Conservation (phyloP, 92 coral and sea anemone genomes). For the Epizoanthus stellaris region DNA sequence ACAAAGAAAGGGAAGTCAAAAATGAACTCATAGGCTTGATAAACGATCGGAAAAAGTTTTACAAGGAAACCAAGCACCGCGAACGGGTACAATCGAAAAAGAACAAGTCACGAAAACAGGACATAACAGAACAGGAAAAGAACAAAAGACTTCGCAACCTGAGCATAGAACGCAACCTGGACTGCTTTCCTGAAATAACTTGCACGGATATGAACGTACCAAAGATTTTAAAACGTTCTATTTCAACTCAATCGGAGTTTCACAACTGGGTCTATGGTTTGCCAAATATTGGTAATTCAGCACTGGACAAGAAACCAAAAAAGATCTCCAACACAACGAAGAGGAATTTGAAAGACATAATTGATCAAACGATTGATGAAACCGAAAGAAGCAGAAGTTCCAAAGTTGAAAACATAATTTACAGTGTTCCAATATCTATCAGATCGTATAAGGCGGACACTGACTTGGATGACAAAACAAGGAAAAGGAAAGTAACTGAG, state of each 20-base stretch:
- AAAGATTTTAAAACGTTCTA: conserved; percentile 67
- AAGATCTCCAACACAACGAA: neutral
- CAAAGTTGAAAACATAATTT: conserved; percentile 63
- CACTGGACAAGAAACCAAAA: neutral
- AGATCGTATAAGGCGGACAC: neutral
- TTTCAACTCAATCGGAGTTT: conserved; percentile 73
- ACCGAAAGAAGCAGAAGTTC: conserved; percentile 44
- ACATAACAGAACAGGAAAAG: conserved; percentile 1
- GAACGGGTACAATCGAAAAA: neutral
- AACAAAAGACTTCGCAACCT: conserved; percentile 48
- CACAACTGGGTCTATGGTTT: conserved; percentile 77
- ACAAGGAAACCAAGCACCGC: conserved; percentile 45
- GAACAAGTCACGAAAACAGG: neutral
- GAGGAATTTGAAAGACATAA: neutral
- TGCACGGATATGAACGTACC: conserved; percentile 74
- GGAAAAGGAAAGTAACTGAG: neutral
- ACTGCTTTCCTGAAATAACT: conserved; percentile 61
- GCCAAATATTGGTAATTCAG: conserved; percentile 53
- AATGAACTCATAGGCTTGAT: conserved; percentile 62
- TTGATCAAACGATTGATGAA: neutral
- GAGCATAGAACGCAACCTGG: conserved; percentile 34
- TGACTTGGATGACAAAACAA: neutral
- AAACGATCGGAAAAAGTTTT: conserved; percentile 62
- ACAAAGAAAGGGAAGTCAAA: conserved; percentile 65
- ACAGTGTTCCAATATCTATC: conserved; percentile 47